Conservation (phyloP, 2,888 invertebrate genomes). For the Apoderus coryli region DNA sequence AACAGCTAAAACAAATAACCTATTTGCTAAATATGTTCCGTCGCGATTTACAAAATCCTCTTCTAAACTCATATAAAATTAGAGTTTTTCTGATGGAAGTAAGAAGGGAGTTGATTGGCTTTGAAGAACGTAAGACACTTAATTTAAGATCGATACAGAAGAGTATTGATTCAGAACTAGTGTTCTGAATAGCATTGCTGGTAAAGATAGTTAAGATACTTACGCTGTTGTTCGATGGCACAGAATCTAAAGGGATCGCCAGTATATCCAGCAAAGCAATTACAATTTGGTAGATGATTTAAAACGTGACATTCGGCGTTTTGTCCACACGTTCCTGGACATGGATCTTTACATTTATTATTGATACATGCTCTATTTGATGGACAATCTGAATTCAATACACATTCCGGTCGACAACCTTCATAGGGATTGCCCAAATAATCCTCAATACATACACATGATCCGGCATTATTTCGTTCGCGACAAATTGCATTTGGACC, state of each 20-base stretch:
- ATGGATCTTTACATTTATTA: constrained; percentile 66
- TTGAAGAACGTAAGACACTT: not conserved
- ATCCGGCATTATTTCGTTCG: constrained; percentile 44
- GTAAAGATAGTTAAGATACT: constrained; percentile 17
- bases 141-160: constrained; percentile 1
- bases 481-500: constrained; percentile 53
- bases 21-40: too few relatives aligned
- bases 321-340: constrained; percentile 63
- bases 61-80: too few relatives aligned
- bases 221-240: constrained; percentile 25
- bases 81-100: too few relatives aligned
- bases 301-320: constrained; percentile 62
- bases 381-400: constrained; percentile 55
- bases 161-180: not conserved
- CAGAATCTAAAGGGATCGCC: constrained; percentile 41
- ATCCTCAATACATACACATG: constrained; percentile 54
- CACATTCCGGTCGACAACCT: constrained; percentile 62
- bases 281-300: constrained; percentile 56
- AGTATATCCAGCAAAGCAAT: constrained; percentile 46
- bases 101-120: not conserved
- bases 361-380: constrained; percentile 57
- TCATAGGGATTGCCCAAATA: constrained; percentile 67
- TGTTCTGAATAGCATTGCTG: not conserved
- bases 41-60: too few relatives aligned
- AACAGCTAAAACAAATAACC: too few relatives aligned